Evolutionary conservation across 2,797 vertebrate species (phyloP).

Genomic region (Microctenopoma lineatum): DNA sequence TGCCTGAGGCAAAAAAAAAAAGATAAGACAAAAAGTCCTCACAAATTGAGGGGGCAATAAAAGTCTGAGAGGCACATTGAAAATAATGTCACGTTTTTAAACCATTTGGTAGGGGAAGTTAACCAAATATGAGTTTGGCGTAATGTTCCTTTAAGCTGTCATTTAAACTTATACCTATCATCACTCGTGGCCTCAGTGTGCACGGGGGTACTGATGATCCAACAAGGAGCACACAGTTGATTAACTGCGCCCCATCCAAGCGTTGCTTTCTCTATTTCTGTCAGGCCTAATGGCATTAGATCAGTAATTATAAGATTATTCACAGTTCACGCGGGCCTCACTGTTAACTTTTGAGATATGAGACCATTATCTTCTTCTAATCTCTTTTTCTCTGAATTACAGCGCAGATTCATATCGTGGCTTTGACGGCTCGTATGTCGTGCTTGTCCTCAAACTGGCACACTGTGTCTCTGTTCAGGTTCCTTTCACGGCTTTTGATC

Average conservation of each 20-base stretch:
- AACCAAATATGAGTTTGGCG: conserved; percentile 81
- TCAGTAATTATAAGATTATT: conserved; percentile 88
- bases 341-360: conserved; percentile 87
- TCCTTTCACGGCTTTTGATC: conserved; percentile 46
- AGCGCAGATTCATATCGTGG: conserved; percentile 78
- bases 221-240: conserved; percentile 80
- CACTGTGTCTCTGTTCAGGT: conserved; percentile 62
- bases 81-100: conserved; percentile 70
- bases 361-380: conserved; percentile 87
- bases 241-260: conserved; percentile 85
- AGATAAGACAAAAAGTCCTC: conserved; percentile 4
- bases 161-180: conserved; percentile 84
- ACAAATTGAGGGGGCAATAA: conserved; percentile 58
- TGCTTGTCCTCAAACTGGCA: conserved; percentile 54
- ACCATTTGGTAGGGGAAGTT: conserved; percentile 79
- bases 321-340: conserved; percentile 82
- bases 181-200: conserved; percentile 73
- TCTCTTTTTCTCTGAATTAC: conserved; percentile 86
- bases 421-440: conserved; percentile 73
- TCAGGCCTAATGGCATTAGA: conserved; percentile 86
- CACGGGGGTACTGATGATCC: conserved; percentile 79
- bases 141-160: conserved; percentile 88
- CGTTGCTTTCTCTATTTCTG: conserved; percentile 87
- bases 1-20: conserved; percentile 46
- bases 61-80: conserved; percentile 58